Percentiles rank a stretch among this genome's conserved stretches.
These are phyloP conservation scores for Cyphomyrus plagiostoma DNA, from an alignment of 2,113 vertebrate genomes.

Conservation along the genomic window DNA sequence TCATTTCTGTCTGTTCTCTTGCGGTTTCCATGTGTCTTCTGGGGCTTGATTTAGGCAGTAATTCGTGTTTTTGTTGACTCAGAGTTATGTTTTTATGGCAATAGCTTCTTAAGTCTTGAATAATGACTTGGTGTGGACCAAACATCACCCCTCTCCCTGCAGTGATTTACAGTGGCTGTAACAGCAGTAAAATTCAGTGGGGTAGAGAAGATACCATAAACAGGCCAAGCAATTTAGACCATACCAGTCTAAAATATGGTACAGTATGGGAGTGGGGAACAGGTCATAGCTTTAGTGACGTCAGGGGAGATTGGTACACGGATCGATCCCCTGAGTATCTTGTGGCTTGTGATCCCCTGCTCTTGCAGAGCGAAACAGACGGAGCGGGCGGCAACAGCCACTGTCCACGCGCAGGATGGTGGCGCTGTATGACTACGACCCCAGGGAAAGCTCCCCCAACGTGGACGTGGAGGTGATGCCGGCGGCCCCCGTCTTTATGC, in stretches of 20 bases:
- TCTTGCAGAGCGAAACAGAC: constrained; percentile 73
- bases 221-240: not conserved
- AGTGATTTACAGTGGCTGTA: not conserved
- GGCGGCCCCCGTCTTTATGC: not conserved
- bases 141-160: not conserved
- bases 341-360: constrained; percentile 9
- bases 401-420: constrained; percentile 79
- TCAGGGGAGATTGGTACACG: not conserved
- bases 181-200: not conserved
- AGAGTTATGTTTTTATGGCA: not conserved
- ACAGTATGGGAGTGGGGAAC: not conserved
- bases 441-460: constrained; percentile 90
- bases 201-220: not conserved
- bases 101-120: not conserved
- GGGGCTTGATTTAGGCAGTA: constrained; percentile 39
- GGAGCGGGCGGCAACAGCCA: constrained; percentile 63
- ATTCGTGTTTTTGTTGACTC: not conserved
- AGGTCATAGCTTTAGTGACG: not conserved
- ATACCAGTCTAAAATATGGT: not conserved
- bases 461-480: constrained; percentile 86
- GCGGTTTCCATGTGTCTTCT: constrained; percentile 28
- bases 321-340: not conserved
- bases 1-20: constrained; percentile 31
- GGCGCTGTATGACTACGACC: constrained; percentile 91
- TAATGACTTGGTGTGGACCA: not conserved